Percentiles rank a stretch among this genome's conserved stretches.
These are phyloP conservation scores for Suncus etruscus DNA, from an alignment of 2,113 vertebrate species.

Conservation along the genomic window DNA sequence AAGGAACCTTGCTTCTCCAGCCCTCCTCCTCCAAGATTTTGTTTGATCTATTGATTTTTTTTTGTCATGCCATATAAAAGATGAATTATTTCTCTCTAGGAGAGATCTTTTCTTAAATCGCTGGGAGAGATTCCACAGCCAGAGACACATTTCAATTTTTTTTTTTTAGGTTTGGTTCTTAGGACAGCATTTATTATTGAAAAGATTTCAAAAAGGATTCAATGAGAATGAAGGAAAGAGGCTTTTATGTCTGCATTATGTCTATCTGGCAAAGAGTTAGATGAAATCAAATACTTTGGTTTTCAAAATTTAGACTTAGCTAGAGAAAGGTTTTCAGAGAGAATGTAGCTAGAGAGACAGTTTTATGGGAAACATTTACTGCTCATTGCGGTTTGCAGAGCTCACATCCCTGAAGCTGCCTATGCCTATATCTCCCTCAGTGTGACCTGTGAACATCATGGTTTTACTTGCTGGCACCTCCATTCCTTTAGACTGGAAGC, in stretches of 20 bases:
- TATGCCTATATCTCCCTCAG: too few species aligned
- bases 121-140: slow-evolving; percentile 68
- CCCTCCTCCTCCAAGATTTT: slow-evolving; percentile 53
- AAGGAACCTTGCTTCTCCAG: slow-evolving; percentile 66
- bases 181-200: slow-evolving; percentile 60
- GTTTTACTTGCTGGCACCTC: too few species aligned
- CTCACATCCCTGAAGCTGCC: too few species aligned
- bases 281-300: neutral
- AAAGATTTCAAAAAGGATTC: slow-evolving; percentile 75
- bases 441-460: too few species aligned
- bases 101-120: slow-evolving; percentile 81
- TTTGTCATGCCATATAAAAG: slow-evolving; percentile 85
- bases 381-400: neutral
- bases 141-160: slow-evolving; percentile 20
- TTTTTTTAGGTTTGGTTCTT: slow-evolving; percentile 55
- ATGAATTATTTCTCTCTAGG: slow-evolving; percentile 73
- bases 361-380: neutral
- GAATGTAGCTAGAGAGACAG: too few species aligned
- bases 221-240: slow-evolving; percentile 63
- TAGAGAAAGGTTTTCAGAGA: too few species aligned
- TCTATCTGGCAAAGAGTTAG: slow-evolving; percentile 73
- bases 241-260: slow-evolving; percentile 64
- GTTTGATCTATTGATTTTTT: slow-evolving; percentile 85
- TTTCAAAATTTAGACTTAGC: neutral
- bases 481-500: too few species aligned